phyloP scores from a whole-genome alignment of 2,113 vertebrate species.

The Sorex fumeus region DNA sequence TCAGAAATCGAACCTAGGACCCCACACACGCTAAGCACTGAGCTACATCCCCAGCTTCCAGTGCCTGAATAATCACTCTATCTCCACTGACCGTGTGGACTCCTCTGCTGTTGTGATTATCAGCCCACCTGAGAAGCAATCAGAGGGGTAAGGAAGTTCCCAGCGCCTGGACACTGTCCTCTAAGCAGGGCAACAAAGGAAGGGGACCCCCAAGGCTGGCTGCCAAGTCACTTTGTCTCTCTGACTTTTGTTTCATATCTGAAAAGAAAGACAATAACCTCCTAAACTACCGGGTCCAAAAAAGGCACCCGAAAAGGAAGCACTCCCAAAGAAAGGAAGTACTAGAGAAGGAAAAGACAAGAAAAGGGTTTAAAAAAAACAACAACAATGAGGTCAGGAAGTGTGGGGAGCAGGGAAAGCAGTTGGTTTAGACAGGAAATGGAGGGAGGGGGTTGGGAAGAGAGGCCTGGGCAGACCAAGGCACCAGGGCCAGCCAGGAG shows the following conservation, averaged over 20 bases:
- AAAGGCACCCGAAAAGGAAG: slow-evolving; percentile 34
- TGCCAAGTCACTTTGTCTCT: background rate
- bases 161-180: no score
- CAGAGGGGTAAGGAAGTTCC: no score
- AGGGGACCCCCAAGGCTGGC: background rate
- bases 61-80: no score
- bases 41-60: no score
- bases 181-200: no score
- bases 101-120: no score
- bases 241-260: slow-evolving; percentile 18
- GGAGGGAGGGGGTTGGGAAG: background rate
- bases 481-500: background rate
- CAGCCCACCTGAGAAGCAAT: background rate
- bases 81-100: no score
- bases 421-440: background rate
- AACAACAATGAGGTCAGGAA: background rate
- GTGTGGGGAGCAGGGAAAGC: background rate
- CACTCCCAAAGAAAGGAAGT: background rate
- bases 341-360: background rate
- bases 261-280: background rate
- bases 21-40: no score
- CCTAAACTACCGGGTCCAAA: background rate
- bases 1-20: no score
- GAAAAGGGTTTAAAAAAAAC: background rate
- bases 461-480: no score